Base-by-base conservation (phyloP, 2,113 vertebrate species). In the Helogale parvula region DNA sequence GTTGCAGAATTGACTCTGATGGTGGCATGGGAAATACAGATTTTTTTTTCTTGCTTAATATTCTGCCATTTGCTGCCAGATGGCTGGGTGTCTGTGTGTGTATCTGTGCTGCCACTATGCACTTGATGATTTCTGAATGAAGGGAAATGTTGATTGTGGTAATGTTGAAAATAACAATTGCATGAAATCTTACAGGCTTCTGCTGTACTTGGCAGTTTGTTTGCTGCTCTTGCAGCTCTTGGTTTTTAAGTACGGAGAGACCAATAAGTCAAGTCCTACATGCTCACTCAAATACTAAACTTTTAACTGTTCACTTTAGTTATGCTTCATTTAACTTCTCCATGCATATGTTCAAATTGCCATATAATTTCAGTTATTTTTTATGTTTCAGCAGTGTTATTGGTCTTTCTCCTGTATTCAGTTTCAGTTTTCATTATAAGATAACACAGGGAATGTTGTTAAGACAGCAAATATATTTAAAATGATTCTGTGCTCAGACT, bases 121-220 rank as follows among this genome's bases (percentile, higher is more conserved):
- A 98, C 98, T 98, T 97, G 97, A 98, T 98, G 97, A 98, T 94
- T 98, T 98, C 88, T 98, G 98, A 99, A 98, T 99, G 98, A 97
- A 98, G 98, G 93, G 94, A 98, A 96, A 65, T 98, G 98, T 93
- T 97, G 98, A 85, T 97, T 97, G 98, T 98, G 98, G 97, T 97
- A 97, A 98, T 97, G 97, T 98, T 95, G 87, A 94, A 86, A 96
- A 94, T 98, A 98, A 98, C 98, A 99, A 98, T 95, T 99, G 99
- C 99, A 99, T 99, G 99, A 99, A 98, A 98, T 94, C 92, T 98
- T 98, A 98, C 98, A 98, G 98, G 98, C 99, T 99, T 99, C 97
- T 98, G 98, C 98, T 98, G 54, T 65, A 97, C 63, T 96, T 98
- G 98, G 98, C 99, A 98, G 98, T 99, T 98, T 96, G 98, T 98